Conservation (phyloP, 2,113 vertebrate genomes). For the Pungitius pungitius region DNA sequence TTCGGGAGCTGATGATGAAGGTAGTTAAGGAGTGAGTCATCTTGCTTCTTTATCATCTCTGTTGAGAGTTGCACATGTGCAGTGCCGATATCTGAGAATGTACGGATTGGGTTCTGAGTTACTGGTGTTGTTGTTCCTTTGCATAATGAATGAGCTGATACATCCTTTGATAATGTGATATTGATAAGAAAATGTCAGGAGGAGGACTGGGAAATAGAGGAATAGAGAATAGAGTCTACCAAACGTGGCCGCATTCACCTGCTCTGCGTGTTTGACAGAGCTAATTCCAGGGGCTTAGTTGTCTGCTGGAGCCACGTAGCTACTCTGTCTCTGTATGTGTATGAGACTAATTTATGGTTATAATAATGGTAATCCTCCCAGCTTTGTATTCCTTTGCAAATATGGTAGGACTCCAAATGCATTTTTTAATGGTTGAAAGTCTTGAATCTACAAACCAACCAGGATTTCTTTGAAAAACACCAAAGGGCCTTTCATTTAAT, state of each 20-base stretch:
- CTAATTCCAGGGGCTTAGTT: constrained; percentile 20
- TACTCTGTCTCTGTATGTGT: constrained; percentile 8
- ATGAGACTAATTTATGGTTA: constrained; percentile 22
- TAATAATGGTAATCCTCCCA: constrained; percentile 16
- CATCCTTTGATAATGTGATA: background rate
- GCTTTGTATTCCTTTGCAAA: constrained; percentile 26
- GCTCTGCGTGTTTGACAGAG: constrained; percentile 24
- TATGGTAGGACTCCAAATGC: constrained; percentile 4
- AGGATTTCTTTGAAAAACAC: constrained; percentile 17
- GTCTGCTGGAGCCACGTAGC: constrained; percentile 7
- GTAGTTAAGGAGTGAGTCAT: background rate
- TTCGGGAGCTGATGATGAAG: background rate
- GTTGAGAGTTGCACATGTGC: background rate
- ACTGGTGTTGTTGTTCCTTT: background rate
- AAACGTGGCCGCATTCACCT: constrained; percentile 9
- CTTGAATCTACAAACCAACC: constrained; percentile 15
- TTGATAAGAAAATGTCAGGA: constrained; percentile 13
- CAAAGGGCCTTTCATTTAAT: constrained; percentile 45
- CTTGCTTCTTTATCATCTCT: background rate
- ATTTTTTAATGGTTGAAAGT: constrained; percentile 19
- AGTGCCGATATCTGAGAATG: background rate
- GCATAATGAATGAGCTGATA: background rate
- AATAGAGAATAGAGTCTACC: constrained; percentile 18
- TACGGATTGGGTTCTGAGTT: background rate
- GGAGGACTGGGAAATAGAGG: constrained; percentile 5